Conservation (phyloP, 2,797 vertebrate species). For the Dryobates pubescens region DNA sequence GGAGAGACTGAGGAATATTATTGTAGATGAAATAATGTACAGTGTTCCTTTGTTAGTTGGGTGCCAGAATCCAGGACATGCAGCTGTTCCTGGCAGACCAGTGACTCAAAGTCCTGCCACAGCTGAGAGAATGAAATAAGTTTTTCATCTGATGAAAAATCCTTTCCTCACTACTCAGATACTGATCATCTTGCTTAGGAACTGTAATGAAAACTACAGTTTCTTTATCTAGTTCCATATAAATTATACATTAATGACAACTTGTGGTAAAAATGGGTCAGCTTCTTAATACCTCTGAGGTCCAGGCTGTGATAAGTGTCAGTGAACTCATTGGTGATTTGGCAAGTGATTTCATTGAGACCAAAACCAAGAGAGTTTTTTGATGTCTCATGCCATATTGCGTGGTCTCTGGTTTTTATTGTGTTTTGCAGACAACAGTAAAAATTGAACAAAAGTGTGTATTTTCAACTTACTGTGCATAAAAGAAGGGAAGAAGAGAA, state of each 20-base stretch:
- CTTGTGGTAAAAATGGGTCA: not conserved
- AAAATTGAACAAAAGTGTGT: not conserved
- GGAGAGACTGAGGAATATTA: not conserved
- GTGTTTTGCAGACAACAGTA: conserved; percentile 2
- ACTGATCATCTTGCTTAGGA: not conserved
- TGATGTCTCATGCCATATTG: not conserved
- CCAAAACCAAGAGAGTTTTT: not conserved
- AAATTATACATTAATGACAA: not conserved
- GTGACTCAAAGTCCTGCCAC: not conserved
- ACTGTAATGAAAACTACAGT: not conserved
- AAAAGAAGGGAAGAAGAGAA: not conserved
- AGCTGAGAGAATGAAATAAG: not conserved
- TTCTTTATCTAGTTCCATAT: not conserved
- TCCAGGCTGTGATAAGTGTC: not conserved
- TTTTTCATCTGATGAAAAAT: conserved; percentile 9
- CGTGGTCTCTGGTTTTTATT: not conserved
- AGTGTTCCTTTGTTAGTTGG: not conserved
- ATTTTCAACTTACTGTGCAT: not conserved
- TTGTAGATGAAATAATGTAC: not conserved
- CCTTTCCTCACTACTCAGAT: not conserved
- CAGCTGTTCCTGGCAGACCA: conserved; percentile 50
- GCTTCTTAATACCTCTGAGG: not conserved
- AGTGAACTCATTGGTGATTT: conserved; percentile 17
- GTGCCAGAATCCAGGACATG: conserved; percentile 14
- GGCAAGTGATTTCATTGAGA: conserved; percentile 7